Conservation (phyloP, 2,113 vertebrate genomes). For the Xiphias gladius region DNA sequence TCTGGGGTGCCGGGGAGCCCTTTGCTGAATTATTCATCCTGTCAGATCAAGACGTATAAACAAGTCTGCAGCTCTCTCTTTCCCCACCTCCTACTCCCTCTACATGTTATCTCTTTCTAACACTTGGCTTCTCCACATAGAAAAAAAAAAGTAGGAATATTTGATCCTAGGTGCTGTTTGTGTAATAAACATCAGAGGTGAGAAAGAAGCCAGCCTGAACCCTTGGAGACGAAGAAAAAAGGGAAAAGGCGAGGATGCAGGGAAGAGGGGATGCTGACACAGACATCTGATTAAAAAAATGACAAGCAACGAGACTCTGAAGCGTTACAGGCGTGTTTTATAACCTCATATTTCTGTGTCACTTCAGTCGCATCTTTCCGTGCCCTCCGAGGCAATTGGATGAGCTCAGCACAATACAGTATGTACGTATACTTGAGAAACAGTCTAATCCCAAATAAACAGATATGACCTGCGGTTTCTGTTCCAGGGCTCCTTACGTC, state of each 20-base stretch:
- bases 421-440: background rate
- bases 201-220: constrained; percentile 53
- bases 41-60: constrained; percentile 77
- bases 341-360: constrained; percentile 30
- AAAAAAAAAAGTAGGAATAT: constrained; percentile 47
- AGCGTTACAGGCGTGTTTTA: constrained; percentile 3
- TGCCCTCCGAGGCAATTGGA: constrained; percentile 30
- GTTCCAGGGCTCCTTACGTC: constrained; percentile 8
- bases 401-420: constrained; percentile 1
- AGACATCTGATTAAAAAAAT: constrained; percentile 44
- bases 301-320: constrained; percentile 26
- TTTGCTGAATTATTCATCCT: constrained; percentile 80
- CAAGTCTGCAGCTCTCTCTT: constrained; percentile 57
- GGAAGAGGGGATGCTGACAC: constrained; percentile 25
- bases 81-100: constrained; percentile 57
- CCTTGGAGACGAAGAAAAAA: constrained; percentile 24
- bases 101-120: constrained; percentile 73
- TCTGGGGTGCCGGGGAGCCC: constrained; percentile 46
- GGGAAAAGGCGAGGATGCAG: constrained; percentile 1
- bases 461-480: constrained; percentile 48
- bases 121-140: constrained; percentile 69
- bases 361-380: constrained; percentile 10
- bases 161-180: constrained; percentile 74
- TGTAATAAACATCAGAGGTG: constrained; percentile 74
- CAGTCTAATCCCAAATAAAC: constrained; percentile 41